A percentile compares a stretch with the other conserved stretches of the same genome.
phyloP scores from a whole-genome alignment of 2,113 vertebrate genomes.

The Phaethon lepturus region DNA sequence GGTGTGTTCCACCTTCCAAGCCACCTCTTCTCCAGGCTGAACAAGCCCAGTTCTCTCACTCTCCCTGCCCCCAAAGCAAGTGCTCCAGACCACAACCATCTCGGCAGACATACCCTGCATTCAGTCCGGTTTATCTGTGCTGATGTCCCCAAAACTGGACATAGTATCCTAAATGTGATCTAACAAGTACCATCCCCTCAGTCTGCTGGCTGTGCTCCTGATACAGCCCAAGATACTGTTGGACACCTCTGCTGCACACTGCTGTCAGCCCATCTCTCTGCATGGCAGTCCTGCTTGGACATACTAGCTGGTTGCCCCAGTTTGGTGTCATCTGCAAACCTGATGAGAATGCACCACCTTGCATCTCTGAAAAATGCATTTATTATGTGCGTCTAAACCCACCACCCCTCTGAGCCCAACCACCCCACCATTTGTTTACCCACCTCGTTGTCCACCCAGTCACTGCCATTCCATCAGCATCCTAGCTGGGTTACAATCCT shows the following conservation, averaged over 20 bases:
- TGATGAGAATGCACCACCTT: neutral
- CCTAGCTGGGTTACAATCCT: neutral
- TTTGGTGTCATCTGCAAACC: neutral
- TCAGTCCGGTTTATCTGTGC: neutral
- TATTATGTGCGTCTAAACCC: neutral
- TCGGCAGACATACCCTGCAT: neutral
- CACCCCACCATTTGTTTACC: neutral
- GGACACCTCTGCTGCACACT: neutral
- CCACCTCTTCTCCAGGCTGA: neutral
- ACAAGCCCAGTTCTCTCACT: neutral
- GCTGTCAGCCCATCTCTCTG: neutral
- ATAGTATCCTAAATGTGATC: neutral
- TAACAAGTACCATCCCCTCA: neutral
- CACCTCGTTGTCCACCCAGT: neutral
- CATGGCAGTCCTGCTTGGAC: neutral
- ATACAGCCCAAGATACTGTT: neutral
- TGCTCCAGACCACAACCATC: neutral
- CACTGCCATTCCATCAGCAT: neutral
- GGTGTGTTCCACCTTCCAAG: neutral
- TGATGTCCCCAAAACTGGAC: neutral
- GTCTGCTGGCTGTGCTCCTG: neutral
- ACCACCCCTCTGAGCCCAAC: neutral
- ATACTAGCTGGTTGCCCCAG: too few species aligned
- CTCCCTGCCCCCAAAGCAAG: rapidly evolving
- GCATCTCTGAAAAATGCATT: neutral